Evolutionary conservation across 2,888 invertebrate genomes (phyloP).

Genomic region (Andrena flavipes): DNA sequence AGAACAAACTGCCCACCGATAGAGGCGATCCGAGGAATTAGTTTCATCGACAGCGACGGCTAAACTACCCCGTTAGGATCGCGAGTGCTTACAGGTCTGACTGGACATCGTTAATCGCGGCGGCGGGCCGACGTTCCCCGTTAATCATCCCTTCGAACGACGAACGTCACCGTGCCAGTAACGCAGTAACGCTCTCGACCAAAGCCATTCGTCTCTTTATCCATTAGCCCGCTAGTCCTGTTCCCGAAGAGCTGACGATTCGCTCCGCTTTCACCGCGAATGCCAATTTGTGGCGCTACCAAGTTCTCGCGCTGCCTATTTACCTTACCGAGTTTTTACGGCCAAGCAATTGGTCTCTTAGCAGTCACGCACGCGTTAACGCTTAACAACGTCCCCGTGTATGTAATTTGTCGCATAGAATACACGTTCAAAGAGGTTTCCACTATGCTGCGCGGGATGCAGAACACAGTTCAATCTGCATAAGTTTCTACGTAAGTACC

Average conservation of each 20-base stretch:
- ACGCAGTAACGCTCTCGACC: slow-evolving; percentile 50
- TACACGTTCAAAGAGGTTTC: no score
- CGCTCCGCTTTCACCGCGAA: slow-evolving; percentile 30
- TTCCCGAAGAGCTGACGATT: slow-evolving; percentile 33
- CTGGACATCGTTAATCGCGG: slow-evolving; percentile 62
- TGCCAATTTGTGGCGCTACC: slow-evolving; percentile 42
- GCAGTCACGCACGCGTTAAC: background rate
- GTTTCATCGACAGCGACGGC: slow-evolving; percentile 24
- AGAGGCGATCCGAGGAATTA: slow-evolving; percentile 42
- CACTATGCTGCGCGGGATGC: no score
- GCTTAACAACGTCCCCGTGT: background rate
- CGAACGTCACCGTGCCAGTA: slow-evolving; percentile 53
- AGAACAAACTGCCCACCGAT: slow-evolving; percentile 18
- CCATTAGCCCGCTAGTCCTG: slow-evolving; percentile 56
- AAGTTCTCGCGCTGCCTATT: background rate
- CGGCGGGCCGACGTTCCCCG: slow-evolving; percentile 65
- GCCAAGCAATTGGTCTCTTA: background rate
- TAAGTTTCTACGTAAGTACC: no score
- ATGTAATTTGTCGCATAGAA: background rate
- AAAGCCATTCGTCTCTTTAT: slow-evolving; percentile 71
- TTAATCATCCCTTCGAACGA: slow-evolving; percentile 70
- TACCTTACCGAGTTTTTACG: slow-evolving; percentile 23
- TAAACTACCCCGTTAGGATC: slow-evolving; percentile 51
- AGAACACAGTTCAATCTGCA: no score
- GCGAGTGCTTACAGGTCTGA: slow-evolving; percentile 46